Evolutionary conservation across 2,113 vertebrate species (phyloP).

Genomic region (Glaucomys volans): DNA sequence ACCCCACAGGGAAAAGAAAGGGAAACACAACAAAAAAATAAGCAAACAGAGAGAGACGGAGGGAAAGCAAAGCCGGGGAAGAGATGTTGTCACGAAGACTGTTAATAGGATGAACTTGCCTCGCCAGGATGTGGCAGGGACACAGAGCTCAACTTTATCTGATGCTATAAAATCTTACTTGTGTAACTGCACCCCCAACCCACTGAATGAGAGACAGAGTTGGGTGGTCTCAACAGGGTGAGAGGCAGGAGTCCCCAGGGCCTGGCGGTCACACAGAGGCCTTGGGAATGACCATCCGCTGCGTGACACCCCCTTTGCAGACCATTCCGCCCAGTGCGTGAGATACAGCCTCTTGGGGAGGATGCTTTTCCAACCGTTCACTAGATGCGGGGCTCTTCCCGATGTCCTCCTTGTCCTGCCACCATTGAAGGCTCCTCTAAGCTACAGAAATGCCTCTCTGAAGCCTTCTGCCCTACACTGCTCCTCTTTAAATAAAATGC

Average conservation of each 20-base stretch:
- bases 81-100: not conserved
- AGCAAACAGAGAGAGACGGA: not conserved
- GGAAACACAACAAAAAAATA: not conserved
- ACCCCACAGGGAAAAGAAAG: not conserved
- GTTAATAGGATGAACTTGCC: not conserved
- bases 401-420: too few species aligned
- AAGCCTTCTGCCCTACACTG: accelerated
- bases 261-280: not conserved
- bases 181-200: not conserved
- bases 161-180: not conserved
- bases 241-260: not conserved
- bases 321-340: not conserved
- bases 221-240: too few species aligned
- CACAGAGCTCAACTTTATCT: not conserved
- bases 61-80: not conserved
- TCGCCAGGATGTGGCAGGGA: not conserved
- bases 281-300: not conserved
- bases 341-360: not conserved
- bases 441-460: not conserved
- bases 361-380: too few species aligned
- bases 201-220: not conserved
- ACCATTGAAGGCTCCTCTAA: accelerated
- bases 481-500: not conserved
- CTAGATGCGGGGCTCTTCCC: not conserved
- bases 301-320: too few species aligned